Conservation (phyloP, 2,113 vertebrate genomes). For the Sinocyclocheilus maitianheensis region DNA sequence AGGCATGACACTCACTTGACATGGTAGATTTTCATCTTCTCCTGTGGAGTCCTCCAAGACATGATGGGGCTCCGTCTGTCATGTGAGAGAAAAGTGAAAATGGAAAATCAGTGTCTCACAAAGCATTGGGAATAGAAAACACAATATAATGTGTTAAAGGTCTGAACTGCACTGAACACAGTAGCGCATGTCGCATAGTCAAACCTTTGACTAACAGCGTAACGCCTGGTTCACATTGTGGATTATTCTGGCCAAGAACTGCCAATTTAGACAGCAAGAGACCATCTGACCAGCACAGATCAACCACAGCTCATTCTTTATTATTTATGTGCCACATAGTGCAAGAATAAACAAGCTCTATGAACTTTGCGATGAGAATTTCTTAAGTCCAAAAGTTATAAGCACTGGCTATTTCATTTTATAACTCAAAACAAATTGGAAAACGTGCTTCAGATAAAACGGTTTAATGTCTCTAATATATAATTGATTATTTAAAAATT, state of each 20-base stretch:
- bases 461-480: background rate
- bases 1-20: conserved; percentile 51
- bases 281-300: background rate
- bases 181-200: background rate
- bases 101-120: conserved; percentile 7
- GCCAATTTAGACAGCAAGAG: background rate
- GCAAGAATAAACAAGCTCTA: background rate
- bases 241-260: background rate
- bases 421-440: background rate
- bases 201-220: background rate
- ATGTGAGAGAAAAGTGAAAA: conserved; percentile 18
- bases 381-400: background rate
- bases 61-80: conserved; percentile 52
- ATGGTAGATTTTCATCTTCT: conserved; percentile 54
- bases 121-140: background rate
- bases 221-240: background rate
- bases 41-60: conserved; percentile 57
- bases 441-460: background rate
- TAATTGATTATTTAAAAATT: background rate
- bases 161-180: background rate
- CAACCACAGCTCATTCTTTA: background rate
- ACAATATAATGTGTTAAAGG: background rate
- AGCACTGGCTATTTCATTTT: background rate
- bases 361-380: background rate
- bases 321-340: background rate